Evolutionary conservation across 2,888 invertebrate species (phyloP), one percentile per base, ranked within the genome.

Genomic region (Tiliacea aurago): DNA sequence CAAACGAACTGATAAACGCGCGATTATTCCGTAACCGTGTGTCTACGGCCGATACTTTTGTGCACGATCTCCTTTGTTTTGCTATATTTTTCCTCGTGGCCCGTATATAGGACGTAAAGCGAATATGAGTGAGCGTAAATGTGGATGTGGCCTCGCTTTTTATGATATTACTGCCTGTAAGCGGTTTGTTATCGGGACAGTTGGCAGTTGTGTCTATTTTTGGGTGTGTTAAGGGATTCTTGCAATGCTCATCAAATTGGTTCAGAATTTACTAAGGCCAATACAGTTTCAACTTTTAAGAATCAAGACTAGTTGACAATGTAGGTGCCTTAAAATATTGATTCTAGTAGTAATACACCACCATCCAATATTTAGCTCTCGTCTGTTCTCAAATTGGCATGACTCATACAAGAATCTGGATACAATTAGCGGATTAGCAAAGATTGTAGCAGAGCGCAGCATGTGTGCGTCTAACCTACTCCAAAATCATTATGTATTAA

Each of bases 1-100:
- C 28, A 77, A 84, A 82, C 73, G 62, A 37, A 76, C 80, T 74
- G 86, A 85, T 85, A 85, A 85, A 75, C 73, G 66, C 41, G 61
- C 78, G 83, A 85, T 83, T 81, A 85, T 81, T 63, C 65, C 67
- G 58, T 62, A 66, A 68, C 67, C 76, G 67, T 81, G 78, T 81
- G 81, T 81, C 65, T 76, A 43, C 53, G 71, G 49, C 51, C 69
- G 73, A 79, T 77, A 84, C 72, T 77, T 73, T 78, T 69, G 65
- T 70, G 64, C 73, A 51, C 66, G 71, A 70, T 56, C 68, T 73
- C 66, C 76, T 82, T 83, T 83, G 78, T 84, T 80, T 80, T 69
- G 71, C 10, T 73, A 65, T 65, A 76, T 79, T 86, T 80, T 86
- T 78, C 85, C 76, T 78, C 65, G 59, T 56, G 56, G 59, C 59